Evolutionary conservation across 2,113 vertebrate genomes (phyloP), one percentile per base, ranked within the genome.

Genomic region (Tachysurus vachellii): DNA sequence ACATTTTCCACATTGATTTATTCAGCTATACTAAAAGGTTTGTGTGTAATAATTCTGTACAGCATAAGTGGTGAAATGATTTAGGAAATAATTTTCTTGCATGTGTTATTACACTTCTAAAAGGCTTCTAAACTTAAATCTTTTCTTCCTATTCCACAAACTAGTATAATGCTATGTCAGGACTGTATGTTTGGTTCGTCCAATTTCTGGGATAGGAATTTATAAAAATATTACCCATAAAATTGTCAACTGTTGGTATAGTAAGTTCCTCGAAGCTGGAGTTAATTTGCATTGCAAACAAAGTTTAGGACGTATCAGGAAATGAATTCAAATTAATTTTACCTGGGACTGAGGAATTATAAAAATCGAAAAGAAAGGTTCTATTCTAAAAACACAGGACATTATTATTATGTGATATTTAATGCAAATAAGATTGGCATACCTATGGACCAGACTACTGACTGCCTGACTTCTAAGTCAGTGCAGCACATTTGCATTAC

Each of bases 351-450:
- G 12, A 42, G 17, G 56, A 81, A 42, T 81, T 81, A 81, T 61
- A 44, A 44, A 62, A 54, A 71, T 28, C 5, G 13, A 50, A 73
- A 26, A 82, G 26, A 14, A 57, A n/a, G 54, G 5, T 61, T 28
- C 54, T 50, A 21, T 82, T 82, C 23, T 61, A 70, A 59, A 80
- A 62, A 59, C 8, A 71, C 77, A 57, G 85, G 64, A 31, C 28
- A 36, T 47, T 17, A 82, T 59, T 82, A 71, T 75, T 82, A 59
- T 86, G 31, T 80, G 50, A 59, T 42, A 12, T 59, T 10, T 28
- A 70, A 84, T 84, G 82, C 82, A 84, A 71, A 2, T 92, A 88
- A 70, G 93, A 92, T 85, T 94, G 93, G 90, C 36, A 44, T 73
- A 19, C 23, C 1, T 26, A 44, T 36, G 13, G 14, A 56, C 5